These are phyloP conservation scores for Leptinotarsa texana DNA, from an alignment of 1,140 invertebrate genomes.

Conservation along the genomic window DNA sequence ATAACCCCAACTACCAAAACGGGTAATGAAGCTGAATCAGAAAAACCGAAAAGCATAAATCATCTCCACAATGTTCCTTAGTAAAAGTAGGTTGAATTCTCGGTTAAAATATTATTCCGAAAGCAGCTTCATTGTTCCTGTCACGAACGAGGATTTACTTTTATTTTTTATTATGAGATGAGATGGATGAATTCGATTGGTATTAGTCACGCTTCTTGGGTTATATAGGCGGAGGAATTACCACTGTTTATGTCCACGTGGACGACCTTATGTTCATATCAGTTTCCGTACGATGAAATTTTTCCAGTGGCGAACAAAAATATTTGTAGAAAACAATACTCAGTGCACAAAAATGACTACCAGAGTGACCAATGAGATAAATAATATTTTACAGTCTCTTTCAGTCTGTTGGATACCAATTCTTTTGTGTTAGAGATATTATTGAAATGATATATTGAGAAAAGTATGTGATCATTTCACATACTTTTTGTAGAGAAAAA, in stretches of 20 bases:
- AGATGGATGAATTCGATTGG: slow-evolving; percentile 2
- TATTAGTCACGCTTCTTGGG: background rate
- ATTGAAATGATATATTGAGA: too few species aligned
- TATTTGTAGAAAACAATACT: too few species aligned
- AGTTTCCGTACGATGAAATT: too few species aligned
- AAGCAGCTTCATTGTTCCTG: background rate
- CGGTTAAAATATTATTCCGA: slow-evolving; percentile 1
- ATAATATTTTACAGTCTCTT: too few species aligned
- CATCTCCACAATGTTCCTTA: background rate
- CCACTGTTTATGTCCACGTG: background rate
- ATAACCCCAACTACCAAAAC: background rate
- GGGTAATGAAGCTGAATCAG: background rate
- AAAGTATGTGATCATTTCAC: too few species aligned
- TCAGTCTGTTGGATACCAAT: too few species aligned
- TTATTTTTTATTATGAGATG: background rate
- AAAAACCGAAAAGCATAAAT: background rate
- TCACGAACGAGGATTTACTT: background rate
- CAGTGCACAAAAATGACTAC: too few species aligned
- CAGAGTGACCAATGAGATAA: too few species aligned
- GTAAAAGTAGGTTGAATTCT: background rate
- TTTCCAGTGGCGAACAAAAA: too few species aligned
- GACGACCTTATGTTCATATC: too few species aligned
- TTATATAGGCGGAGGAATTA: background rate
- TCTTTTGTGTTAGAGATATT: too few species aligned
- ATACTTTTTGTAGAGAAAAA: too few species aligned